Evolutionary conservation across 2,113 vertebrate genomes (phyloP), one percentile per base, ranked within the genome.

Genomic region (Hypocryptadius cinnamomeus): DNA sequence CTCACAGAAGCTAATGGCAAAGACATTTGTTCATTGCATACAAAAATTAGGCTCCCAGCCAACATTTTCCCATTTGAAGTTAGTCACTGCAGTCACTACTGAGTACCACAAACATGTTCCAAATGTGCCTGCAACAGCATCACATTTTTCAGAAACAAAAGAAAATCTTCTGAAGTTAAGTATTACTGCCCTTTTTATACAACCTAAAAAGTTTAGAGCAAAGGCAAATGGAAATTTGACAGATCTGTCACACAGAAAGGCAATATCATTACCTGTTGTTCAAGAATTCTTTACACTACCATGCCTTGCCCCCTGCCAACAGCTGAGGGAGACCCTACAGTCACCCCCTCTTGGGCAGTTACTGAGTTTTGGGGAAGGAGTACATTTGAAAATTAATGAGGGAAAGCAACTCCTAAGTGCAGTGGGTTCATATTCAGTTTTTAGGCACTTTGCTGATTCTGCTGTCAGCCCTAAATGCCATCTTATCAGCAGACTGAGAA

Each of bases 11-110:
- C 86, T 80, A 57, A 71, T 35, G 59, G 47, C 50, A 73, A 66
- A 83, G 71, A 83, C 20, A 2, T 79, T 91, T 93, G 71, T 70
- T 89, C 89, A 59, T 54, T 5, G 5, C 2, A 0, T 73, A 63
- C 0, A 7, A 79, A 84, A 93, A 94, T 92, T 89, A 94, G 94
- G 89, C 59, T 64, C 22, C 39, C 22, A 15, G 81, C 89, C 89
- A 95, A 92, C 59, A 24, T 71, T 64, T 89, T 85, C 76, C 74
- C 50, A 82, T 88, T 89, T 93, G 21, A 89, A 87, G 68, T 94
- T 71, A 79, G 74, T 66, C 83, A 77, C 33, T 94, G 88, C 91
- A 89, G 39, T 96, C 0, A 1, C 87, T 91, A 54, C 56, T 63
- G 73, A 85, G 45, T 68, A 80, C 65, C 91, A 92, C 66, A 89